Percentiles rank a stretch among this genome's conserved stretches.
These are phyloP conservation scores for Ptilonorhynchus violaceus DNA, from an alignment of 2,113 vertebrate genomes.

Conservation along the genomic window DNA sequence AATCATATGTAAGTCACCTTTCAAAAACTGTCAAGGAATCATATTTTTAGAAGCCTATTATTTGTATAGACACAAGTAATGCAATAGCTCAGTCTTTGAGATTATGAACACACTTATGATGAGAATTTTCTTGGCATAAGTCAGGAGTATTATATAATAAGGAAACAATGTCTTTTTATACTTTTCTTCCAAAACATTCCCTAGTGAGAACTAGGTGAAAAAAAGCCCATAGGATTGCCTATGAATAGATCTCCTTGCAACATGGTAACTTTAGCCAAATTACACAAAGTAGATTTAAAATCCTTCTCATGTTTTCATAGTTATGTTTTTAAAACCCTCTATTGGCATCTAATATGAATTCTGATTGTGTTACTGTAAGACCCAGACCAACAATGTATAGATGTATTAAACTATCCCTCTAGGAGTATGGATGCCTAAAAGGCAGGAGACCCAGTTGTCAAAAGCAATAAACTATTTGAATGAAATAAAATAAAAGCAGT, in stretches of 20 bases:
- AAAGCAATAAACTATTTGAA: not conserved
- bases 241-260: slow-evolving; percentile 60
- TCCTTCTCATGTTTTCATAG: slow-evolving; percentile 48
- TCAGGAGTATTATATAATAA: slow-evolving; percentile 61
- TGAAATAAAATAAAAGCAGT: not conserved
- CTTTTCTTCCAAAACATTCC: slow-evolving; percentile 66
- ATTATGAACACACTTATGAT: slow-evolving; percentile 23
- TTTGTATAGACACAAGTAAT: slow-evolving; percentile 44
- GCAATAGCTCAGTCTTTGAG: slow-evolving; percentile 48
- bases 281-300: slow-evolving; percentile 30
- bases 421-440: not conserved
- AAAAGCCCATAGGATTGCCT: slow-evolving; percentile 48
- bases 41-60: slow-evolving; percentile 57
- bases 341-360: slow-evolving; percentile 14
- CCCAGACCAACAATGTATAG: not conserved
- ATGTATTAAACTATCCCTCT: not conserved
- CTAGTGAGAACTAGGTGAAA: slow-evolving; percentile 47
- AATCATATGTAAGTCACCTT: slow-evolving; percentile 35
- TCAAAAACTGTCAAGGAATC: slow-evolving; percentile 62
- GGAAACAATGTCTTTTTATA: slow-evolving; percentile 66
- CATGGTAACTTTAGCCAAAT: slow-evolving; percentile 52
- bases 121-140: slow-evolving; percentile 48
- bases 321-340: slow-evolving; percentile 40
- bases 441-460: not conserved
- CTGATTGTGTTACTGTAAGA: not conserved